Base-by-base conservation (phyloP, 2,797 vertebrate genomes). In the Vireo griseus region DNA sequence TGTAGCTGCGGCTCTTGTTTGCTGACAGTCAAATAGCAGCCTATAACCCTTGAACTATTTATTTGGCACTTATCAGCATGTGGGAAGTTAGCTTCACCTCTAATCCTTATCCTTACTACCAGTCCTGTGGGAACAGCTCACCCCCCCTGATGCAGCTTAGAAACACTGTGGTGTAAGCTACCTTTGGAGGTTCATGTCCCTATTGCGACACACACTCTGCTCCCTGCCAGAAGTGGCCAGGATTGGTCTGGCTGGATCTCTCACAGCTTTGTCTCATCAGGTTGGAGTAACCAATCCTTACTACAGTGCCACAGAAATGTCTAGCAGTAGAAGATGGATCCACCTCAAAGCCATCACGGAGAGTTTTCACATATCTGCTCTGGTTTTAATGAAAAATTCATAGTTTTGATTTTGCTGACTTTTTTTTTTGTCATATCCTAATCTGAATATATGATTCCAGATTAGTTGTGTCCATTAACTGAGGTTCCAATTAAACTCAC, bases 161-260 rank as follows among this genome's bases (percentile, higher is more conserved):
- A 39, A 52, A n/a, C 7, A 5, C 48, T 9, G 6, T 37, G 25
- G 17, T 33, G 7, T 52, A 8, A 69, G 11, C 17, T 66, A 13
- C 28, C 22, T 35, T 66, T 22, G 48, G 35, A 89, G 28, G 33
- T 47, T 40, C 35, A 25, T 1, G 0, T 40, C 42, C 47, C 19
- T 47, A 0, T 48, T 79, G 63, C 1, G 0, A 26, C 45, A 6
- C 4, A 1, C 52, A 4, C 9, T 21, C 21, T 42, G 35, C 31
- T 57, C 6, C 40, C 59, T 85, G 50, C 58, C 76, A 42, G 76
- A 51, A 6, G 6, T 31, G 20, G 13, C 5, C 6, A 47, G 65
- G 15, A 13, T 14, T 72, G 50, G 6, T 26, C 62, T 88, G 68
- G 6, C 48, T 92, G 48, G 4, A 37, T 26, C 57, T 65, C 68